phyloP scores from a whole-genome alignment of 2,797 vertebrate species.

The Syngnathus rostellatus region DNA sequence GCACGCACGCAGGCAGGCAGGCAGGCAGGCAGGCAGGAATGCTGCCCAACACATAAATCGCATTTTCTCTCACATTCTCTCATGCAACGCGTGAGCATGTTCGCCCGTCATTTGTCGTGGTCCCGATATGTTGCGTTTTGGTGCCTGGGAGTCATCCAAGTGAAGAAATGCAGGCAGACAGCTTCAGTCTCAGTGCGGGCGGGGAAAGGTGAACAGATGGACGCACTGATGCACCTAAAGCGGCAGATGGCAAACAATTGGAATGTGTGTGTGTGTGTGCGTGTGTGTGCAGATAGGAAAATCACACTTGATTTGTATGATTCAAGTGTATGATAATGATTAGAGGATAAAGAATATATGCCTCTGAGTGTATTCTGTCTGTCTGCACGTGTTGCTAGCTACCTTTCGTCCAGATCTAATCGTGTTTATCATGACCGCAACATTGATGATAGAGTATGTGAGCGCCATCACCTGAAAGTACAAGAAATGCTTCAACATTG shows the following conservation, averaged over 20 bases:
- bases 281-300: neutral
- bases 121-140: constrained; percentile 12
- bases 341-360: too few relatives aligned
- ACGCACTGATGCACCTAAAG: neutral
- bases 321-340: neutral
- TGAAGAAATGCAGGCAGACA: constrained; percentile 21
- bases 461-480: neutral
- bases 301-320: neutral
- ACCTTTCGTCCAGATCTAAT: too few relatives aligned
- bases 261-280: neutral
- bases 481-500: constrained; percentile 28
- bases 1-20: neutral
- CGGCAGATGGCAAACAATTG: neutral
- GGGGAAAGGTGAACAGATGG: constrained; percentile 19
- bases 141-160: constrained; percentile 20
- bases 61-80: constrained; percentile 3
- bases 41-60: constrained; percentile 19
- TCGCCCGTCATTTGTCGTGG: constrained; percentile 7
- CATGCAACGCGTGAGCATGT: neutral
- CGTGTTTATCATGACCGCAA: too few relatives aligned
- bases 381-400: too few relatives aligned
- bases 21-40: neutral
- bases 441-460: too few relatives aligned
- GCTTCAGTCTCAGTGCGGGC: constrained; percentile 12
- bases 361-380: too few relatives aligned